Conservation (phyloP, 2,113 vertebrate genomes). For the Pyxicephalus adspersus region DNA sequence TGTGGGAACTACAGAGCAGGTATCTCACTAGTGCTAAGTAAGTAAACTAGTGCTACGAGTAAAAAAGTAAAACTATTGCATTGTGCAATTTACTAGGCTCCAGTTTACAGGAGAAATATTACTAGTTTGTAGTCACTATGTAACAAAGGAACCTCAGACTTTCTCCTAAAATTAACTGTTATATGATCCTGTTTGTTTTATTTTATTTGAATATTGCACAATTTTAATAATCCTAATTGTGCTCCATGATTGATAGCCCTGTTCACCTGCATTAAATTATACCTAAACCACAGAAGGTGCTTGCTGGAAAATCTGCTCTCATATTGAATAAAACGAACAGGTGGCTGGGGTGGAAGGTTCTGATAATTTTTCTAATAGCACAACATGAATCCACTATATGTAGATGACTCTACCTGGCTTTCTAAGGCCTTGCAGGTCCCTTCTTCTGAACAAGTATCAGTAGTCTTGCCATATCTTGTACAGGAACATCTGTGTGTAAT, state of each 20-base stretch:
- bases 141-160: no score
- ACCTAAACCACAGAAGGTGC: conserved; percentile 40
- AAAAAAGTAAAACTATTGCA: no score
- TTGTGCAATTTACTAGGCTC: no score
- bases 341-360: conserved; percentile 29
- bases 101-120: no score
- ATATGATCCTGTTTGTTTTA: background rate
- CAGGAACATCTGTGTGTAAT: conserved; percentile 54
- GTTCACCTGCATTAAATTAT: conserved; percentile 41
- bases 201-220: conserved; percentile 31
- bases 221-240: conserved; percentile 26
- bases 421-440: conserved; percentile 34
- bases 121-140: no score
- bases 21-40: no score
- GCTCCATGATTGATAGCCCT: conserved; percentile 14
- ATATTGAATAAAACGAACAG: conserved; percentile 44
- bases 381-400: conserved; percentile 33
- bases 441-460: conserved; percentile 2
- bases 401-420: conserved; percentile 27
- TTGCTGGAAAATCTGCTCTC: conserved; percentile 18
- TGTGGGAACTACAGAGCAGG: no score
- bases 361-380: conserved; percentile 40
- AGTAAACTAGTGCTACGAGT: no score
- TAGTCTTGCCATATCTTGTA: conserved; percentile 17
- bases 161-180: background rate